phyloP scores from a whole-genome alignment of 2,888 invertebrate genomes.

The Hyposoter didymator region DNA sequence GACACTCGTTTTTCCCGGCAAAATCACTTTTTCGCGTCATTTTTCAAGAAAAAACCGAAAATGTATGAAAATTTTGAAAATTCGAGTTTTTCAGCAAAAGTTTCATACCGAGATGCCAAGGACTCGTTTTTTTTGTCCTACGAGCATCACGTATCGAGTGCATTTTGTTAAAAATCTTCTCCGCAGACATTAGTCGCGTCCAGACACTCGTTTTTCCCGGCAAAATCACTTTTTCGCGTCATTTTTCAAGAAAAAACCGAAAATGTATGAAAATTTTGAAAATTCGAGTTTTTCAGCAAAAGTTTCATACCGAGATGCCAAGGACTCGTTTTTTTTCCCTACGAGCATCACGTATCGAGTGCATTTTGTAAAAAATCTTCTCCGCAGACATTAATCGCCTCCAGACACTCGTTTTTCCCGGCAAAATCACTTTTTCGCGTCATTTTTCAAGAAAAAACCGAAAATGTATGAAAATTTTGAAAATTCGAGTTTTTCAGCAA shows the following conservation, averaged over 20 bases:
- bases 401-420: neutral
- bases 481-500: neutral
- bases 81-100: neutral
- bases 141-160: no score
- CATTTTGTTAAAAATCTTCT: no score
- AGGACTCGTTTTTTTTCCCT: neutral
- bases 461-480: neutral
- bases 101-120: no score
- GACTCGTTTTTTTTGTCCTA: no score
- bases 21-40: neutral
- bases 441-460: neutral
- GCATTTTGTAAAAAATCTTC: conserved; percentile 9
- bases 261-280: neutral
- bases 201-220: neutral
- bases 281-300: neutral
- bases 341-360: neutral
- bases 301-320: no score
- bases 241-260: neutral
- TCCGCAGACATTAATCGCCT: neutral
- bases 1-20: neutral
- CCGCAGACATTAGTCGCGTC: neutral
- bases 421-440: neutral
- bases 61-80: no score
- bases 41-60: neutral
- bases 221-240: neutral